Conservation (phyloP, 1,140 invertebrate species). For the Eurosta solidaginis region DNA sequence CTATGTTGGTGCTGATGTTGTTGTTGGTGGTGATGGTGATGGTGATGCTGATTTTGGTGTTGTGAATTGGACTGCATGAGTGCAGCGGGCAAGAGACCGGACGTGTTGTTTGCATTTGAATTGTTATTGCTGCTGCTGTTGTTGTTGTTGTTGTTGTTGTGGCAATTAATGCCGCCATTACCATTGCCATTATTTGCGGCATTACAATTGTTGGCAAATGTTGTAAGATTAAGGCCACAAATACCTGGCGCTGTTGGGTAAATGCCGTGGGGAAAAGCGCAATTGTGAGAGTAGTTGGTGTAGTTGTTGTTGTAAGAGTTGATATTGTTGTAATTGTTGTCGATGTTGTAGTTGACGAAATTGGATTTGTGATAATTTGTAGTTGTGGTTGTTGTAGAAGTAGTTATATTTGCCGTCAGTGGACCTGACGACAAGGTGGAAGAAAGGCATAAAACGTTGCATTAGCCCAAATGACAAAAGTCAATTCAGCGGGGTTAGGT, state of each 20-base stretch:
- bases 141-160: constrained; percentile 32
- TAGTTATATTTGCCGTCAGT: constrained; percentile 56
- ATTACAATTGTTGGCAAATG: constrained; percentile 50
- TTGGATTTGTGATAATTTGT: constrained; percentile 40
- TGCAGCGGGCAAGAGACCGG: constrained; percentile 31
- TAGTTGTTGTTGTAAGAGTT: constrained; percentile 43
- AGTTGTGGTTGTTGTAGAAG: constrained; percentile 3
- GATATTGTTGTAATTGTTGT: constrained; percentile 43
- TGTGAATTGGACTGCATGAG: constrained; percentile 38
- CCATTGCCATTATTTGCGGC: constrained; percentile 33
- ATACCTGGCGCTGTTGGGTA: constrained; percentile 51
- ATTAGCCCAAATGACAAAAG: constrained; percentile 52
- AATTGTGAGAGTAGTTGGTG: constrained; percentile 30
- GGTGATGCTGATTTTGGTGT: constrained; percentile 15
- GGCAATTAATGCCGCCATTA: constrained; percentile 29
- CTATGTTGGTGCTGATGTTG: constrained; percentile 34
- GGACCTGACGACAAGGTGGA: constrained; percentile 60
- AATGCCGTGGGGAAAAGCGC: neutral
- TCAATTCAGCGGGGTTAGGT: constrained; percentile 24
- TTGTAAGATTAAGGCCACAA: constrained; percentile 56
- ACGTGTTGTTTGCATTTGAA: constrained; percentile 28
- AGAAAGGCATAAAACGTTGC: constrained; percentile 60
- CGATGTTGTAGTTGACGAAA: constrained; percentile 34
- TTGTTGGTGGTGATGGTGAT: constrained; percentile 33
- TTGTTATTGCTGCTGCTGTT: constrained; percentile 26